A percentile compares a stretch with the other conserved stretches of the same genome.
Evolutionary conservation across 1,140 invertebrate genomes (phyloP).

Genomic region (Lordiphosa stackelbergi): DNA sequence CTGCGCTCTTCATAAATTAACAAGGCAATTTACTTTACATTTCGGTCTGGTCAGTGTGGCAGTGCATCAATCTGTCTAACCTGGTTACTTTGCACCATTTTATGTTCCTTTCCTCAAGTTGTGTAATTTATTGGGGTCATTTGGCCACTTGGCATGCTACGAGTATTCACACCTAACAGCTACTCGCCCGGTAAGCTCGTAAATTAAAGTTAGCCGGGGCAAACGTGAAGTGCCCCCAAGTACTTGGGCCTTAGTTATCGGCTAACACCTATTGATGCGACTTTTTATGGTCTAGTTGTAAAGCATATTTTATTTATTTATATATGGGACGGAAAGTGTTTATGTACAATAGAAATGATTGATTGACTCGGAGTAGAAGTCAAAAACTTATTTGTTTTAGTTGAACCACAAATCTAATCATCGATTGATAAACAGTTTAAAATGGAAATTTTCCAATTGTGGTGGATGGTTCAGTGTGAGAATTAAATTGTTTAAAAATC

Average conservation of each 20-base stretch:
- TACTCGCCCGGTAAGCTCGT: constrained; percentile 30
- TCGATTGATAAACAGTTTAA: no score
- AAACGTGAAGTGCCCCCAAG: background rate
- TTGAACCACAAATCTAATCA: no score
- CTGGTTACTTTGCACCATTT: background rate
- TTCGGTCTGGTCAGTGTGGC: constrained; percentile 2
- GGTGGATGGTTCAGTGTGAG: no score
- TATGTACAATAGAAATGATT: constrained; percentile 15
- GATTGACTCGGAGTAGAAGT: constrained; percentile 13
- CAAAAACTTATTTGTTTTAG: no score
- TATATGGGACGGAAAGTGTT: constrained; percentile 11
- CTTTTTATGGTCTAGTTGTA: constrained; percentile 10
- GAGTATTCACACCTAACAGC: constrained; percentile 13
- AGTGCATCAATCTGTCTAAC: constrained; percentile 16
- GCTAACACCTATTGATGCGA: constrained; percentile 11
- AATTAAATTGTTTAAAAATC: no score
- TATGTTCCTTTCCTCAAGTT: constrained; percentile 11
- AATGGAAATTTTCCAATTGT: no score
- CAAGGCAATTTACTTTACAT: constrained; percentile 9
- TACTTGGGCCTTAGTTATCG: constrained; percentile 22
- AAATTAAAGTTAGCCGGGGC: constrained; percentile 39
- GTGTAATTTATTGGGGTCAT: constrained; percentile 64
- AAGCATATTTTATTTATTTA: constrained; percentile 41
- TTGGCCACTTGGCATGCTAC: constrained; percentile 33
- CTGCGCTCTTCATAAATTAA: constrained; percentile 14